Evolutionary conservation across 2,113 vertebrate species (phyloP).

Genomic region (Nasalis larvatus): DNA sequence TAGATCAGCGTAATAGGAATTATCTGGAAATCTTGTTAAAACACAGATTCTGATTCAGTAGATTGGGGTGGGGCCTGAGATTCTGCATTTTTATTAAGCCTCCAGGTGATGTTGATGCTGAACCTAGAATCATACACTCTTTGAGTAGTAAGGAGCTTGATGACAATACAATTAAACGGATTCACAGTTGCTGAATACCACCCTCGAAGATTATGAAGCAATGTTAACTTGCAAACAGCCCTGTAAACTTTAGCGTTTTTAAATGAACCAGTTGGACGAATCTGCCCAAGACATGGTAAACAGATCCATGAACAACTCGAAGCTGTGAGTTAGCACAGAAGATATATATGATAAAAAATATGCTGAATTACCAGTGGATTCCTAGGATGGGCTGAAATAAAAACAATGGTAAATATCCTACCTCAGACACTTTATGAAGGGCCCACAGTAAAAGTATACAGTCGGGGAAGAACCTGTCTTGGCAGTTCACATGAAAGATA

Average conservation of each 20-base stretch:
- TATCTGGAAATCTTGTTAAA: constrained; percentile 16
- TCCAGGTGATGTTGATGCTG: not conserved
- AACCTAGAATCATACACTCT: not conserved
- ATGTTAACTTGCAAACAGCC: not conserved
- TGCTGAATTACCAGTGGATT: not conserved
- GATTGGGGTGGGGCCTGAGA: not conserved
- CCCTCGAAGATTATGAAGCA: not conserved
- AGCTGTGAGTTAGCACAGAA: not conserved
- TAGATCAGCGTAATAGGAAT: not conserved
- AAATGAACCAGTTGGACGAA: not conserved
- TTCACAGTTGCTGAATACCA: not conserved
- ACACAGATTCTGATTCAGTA: constrained; percentile 14
- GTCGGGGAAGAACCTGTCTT: not conserved
- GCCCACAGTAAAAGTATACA: not conserved
- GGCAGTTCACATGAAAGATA: not conserved
- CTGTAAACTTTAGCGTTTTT: not conserved
- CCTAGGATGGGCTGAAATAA: not conserved
- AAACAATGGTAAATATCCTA: not conserved
- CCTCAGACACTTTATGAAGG: not conserved
- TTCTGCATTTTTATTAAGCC: not conserved
- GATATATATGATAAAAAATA: not conserved
- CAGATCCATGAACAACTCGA: not conserved
- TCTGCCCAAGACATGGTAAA: not conserved
- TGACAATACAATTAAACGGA: not conserved
- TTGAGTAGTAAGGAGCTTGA: not conserved